phyloP scores from a whole-genome alignment of 2,888 invertebrate species.

The Apamea monoglypha region DNA sequence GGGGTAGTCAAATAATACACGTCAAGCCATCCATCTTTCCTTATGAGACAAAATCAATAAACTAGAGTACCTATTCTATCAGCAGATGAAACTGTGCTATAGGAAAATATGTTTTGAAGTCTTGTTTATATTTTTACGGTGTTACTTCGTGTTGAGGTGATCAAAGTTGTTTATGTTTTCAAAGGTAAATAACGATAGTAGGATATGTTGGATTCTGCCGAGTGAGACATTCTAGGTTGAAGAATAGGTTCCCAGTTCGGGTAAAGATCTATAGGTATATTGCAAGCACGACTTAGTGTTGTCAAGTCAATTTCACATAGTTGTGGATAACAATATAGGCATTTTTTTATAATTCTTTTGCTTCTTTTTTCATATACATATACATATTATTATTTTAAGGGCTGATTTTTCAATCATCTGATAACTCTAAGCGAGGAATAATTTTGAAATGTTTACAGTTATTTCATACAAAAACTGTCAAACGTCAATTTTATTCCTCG shows the following conservation, averaged over 20 bases:
- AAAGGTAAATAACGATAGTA: not conserved
- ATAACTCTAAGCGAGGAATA: too few relatives aligned
- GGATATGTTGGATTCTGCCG: not conserved
- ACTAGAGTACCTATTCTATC: constrained; percentile 63
- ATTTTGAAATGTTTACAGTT: too few relatives aligned
- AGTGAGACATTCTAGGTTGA: not conserved
- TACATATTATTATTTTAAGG: too few relatives aligned
- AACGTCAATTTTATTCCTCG: too few relatives aligned
- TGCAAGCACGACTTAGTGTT: not conserved
- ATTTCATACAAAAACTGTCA: too few relatives aligned
- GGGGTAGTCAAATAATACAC: constrained; percentile 59
- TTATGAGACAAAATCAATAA: constrained; percentile 64
- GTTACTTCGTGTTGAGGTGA: constrained; percentile 9
- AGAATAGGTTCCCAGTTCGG: not conserved
- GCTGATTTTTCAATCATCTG: too few relatives aligned
- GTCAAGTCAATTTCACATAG: not conserved
- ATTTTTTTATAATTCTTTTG: too few relatives aligned
- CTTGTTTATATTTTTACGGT: constrained; percentile 7
- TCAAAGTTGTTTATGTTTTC: constrained; percentile 10
- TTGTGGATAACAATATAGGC: too few relatives aligned
- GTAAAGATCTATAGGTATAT: not conserved
- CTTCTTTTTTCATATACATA: too few relatives aligned
- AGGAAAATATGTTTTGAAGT: constrained; percentile 35
- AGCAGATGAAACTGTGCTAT: constrained; percentile 47
- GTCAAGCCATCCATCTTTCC: constrained; percentile 49